A percentile compares a stretch with the other conserved stretches of the same genome.
Conservation (phyloP, 2,888 invertebrate genomes). For the Trilocha varians region DNA sequence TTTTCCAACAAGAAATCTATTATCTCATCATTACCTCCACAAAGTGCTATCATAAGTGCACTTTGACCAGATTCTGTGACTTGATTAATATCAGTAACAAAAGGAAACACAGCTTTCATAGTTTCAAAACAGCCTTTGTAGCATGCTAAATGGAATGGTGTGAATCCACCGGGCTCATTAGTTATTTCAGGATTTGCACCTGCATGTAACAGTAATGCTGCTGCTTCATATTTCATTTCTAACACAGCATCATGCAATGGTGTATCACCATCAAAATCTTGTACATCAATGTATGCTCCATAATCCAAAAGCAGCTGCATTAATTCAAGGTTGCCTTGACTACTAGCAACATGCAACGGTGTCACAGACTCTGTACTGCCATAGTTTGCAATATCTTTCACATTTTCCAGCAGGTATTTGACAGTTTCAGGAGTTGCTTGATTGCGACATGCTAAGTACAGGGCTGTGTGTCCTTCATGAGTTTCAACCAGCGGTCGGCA, state of each 20-base stretch:
- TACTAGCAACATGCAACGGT: slow-evolving; percentile 53
- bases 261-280: slow-evolving; percentile 66
- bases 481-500: slow-evolving; percentile 51
- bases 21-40: slow-evolving; percentile 38
- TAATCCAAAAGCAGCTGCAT: slow-evolving; percentile 50
- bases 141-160: slow-evolving; percentile 61
- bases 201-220: slow-evolving; percentile 45
- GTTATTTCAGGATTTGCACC: slow-evolving; percentile 53
- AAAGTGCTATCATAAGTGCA: slow-evolving; percentile 47
- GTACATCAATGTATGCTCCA: slow-evolving; percentile 53
- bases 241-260: slow-evolving; percentile 61
- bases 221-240: slow-evolving; percentile 33
- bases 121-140: slow-evolving; percentile 44
- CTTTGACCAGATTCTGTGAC: slow-evolving; percentile 42
- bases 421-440: slow-evolving; percentile 44
- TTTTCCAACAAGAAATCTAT: slow-evolving; percentile 46
- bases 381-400: slow-evolving; percentile 51
- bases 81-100: slow-evolving; percentile 49
- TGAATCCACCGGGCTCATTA: slow-evolving; percentile 43
- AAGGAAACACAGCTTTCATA: slow-evolving; percentile 41
- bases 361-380: slow-evolving; percentile 62
- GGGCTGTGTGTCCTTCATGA: slow-evolving; percentile 63
- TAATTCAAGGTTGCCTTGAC: slow-evolving; percentile 48
- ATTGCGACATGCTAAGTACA: slow-evolving; percentile 56
- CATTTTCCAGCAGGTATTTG: slow-evolving; percentile 41